Evolutionary conservation across 2,113 vertebrate species (phyloP).

Genomic region (Micromys minutus): DNA sequence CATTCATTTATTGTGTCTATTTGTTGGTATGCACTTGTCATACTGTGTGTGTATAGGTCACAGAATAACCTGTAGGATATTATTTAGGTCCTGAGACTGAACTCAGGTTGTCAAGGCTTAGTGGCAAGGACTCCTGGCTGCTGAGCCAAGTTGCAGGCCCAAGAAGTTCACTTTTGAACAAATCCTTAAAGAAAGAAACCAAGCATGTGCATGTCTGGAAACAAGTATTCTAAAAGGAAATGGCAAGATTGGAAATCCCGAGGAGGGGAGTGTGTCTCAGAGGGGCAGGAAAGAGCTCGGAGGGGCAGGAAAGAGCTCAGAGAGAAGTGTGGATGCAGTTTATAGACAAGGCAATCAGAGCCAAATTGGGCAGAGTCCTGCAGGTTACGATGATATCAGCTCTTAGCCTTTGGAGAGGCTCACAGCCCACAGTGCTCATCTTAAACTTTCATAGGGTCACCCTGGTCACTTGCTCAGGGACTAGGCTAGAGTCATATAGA

Average conservation of each 20-base stretch:
- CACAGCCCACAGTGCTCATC: neutral
- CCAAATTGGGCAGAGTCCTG: neutral
- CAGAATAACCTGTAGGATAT: neutral
- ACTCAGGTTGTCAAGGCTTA: neutral
- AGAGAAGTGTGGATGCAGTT: neutral
- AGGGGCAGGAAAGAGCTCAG: neutral
- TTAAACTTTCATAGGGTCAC: neutral
- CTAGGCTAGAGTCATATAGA: too few species aligned
- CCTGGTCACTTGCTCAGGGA: neutral
- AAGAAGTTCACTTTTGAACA: conserved; percentile 13
- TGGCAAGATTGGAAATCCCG: neutral
- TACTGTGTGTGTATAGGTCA: neutral
- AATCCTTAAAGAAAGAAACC: neutral
- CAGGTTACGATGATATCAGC: neutral
- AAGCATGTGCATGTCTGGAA: neutral
- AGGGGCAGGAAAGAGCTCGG: neutral
- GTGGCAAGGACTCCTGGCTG: neutral
- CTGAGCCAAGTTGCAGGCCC: neutral
- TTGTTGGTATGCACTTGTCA: neutral
- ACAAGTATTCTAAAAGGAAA: neutral
- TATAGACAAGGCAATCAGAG: neutral
- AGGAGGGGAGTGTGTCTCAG: neutral
- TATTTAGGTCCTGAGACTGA: too few species aligned
- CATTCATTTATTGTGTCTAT: neutral
- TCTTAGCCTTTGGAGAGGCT: neutral